Evolutionary conservation across 2,888 invertebrate species (phyloP), one percentile per base, ranked within the genome.

Genomic region (Parelbella ahira): DNA sequence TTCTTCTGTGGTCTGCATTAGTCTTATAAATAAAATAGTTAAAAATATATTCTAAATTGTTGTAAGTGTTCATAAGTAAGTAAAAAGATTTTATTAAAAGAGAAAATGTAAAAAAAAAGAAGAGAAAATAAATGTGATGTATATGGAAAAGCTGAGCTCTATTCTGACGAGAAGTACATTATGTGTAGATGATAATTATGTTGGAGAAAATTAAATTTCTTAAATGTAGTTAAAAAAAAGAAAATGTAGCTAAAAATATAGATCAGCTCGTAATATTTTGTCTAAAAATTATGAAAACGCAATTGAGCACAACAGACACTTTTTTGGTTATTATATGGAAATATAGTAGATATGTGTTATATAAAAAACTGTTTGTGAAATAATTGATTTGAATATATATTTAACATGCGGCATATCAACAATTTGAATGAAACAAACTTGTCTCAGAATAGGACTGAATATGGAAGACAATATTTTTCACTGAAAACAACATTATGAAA

Each of bases 31-130:
- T 44, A 53, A 53, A 23, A 25, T 32, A 37, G 43, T 46, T 49
- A 38, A 53, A 56, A 53, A 39, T 76, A 80, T 82, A 84, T 84
- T 84, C 83, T 83, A 86, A 86, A 86, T 83, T 75, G 77, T 75
- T 81, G 51, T 86, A 83, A 80, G 83, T 84, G 83, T 84, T 86
- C 81, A 77, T 78, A 77, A 64, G 53, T 69, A 64, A 64, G 52
- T 70, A 64, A 69, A 74, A 74, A 81, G 63, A 76, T 73, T 80
- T 74, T 79, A 81, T 73, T 70, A 71, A 60, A 71, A 64, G 36
- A 47, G 41, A 19, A 60, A 48, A 66, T 68, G 67, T 58, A 49
- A 41, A 34, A 50, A 42, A 36, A 51, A 61, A 63, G 60, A 63
- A 62, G 60, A n/a, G n/a, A n/a, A 57, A 56, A 55, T 52, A 58